Base-by-base conservation (phyloP, 1,140 invertebrate genomes). In the Andricus grossulariae region DNA sequence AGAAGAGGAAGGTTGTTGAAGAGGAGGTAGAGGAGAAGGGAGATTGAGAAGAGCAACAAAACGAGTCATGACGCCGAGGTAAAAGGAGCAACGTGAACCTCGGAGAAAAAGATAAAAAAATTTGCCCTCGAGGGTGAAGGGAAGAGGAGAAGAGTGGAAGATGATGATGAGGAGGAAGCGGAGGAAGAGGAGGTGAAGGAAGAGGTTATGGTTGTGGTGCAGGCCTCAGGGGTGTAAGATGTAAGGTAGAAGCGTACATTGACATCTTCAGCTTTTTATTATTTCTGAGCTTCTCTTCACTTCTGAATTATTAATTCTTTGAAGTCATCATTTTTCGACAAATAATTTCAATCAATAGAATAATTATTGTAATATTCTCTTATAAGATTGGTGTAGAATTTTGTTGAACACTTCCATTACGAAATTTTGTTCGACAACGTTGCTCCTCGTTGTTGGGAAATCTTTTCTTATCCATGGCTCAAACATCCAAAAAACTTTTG, bases 41-140 rank as follows among this genome's bases (percentile, higher is more conserved):
- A 81, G 79, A 77, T 77, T 76, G 84, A 71, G 81, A 85, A 70
- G 80, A 86, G 83, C 86, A 87, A 85, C 85, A 82, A 82, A 83
- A 86, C 82, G 84, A 87, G 83, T 83, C 86, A 83, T 86, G 86
- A 88, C 86, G 85, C 81, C 80, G 60, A 51, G 77, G 73, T 72
- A 86, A 86, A 83, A 83, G 77, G 73, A 83, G 71, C 81, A 84
- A 82, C 72, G 71, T 72, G 75, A 78, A 32, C 2, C 25, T 32
- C 25, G 3, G 76, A 73, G 50, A 55, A 75, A 72, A 72, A 77
- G 39, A 12, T 52, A 52, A 81, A 75, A 76, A 80, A 79, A 82
- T n/a, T 13, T 75, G 12, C n/a, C 74, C 39, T 60, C 50, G 74
- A 80, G 72, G 57, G 74, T 45, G 50, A 50, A 55, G 51, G n/a